These are phyloP conservation scores for Leistus spinibarbis DNA, from an alignment of 2,888 invertebrate species.

Conservation along the genomic window DNA sequence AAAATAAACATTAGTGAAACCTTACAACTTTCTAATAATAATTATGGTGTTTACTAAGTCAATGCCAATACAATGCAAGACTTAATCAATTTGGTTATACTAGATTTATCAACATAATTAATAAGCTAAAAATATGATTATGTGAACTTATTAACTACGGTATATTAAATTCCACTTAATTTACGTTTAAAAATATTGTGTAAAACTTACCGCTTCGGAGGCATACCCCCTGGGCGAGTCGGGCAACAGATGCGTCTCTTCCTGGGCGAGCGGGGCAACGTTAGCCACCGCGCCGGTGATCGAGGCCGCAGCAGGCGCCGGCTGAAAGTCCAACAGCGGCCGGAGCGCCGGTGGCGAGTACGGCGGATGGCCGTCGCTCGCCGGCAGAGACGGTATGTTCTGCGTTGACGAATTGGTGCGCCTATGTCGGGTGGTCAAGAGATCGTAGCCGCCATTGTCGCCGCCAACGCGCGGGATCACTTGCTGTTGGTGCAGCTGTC, in stretches of 20 bases:
- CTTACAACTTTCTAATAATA: too few relatives aligned
- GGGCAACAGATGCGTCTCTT: slow-evolving; percentile 55
- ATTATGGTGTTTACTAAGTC: too few relatives aligned
- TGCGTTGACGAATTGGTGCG: slow-evolving; percentile 62
- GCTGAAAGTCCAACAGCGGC: slow-evolving; percentile 48
- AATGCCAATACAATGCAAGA: too few relatives aligned
- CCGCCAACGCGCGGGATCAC: slow-evolving; percentile 71
- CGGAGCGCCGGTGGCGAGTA: slow-evolving; percentile 51
- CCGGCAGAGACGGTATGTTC: slow-evolving; percentile 58
- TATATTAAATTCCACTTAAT: too few relatives aligned
- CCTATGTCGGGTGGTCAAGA: slow-evolving; percentile 62
- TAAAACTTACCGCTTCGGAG: slow-evolving; percentile 55
- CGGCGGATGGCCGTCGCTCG: slow-evolving; percentile 50
- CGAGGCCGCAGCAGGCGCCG: slow-evolving; percentile 47
- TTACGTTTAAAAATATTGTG: neutral
- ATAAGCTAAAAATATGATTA: too few relatives aligned
- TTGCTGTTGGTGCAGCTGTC: slow-evolving; percentile 44
- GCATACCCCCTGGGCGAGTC: slow-evolving; percentile 54
- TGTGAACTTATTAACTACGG: too few relatives aligned
- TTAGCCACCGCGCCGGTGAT: slow-evolving; percentile 20
- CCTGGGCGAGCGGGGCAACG: slow-evolving; percentile 54
- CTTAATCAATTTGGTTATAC: too few relatives aligned
- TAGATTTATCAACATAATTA: too few relatives aligned
- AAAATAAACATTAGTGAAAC: too few relatives aligned
- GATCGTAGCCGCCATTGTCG: slow-evolving; percentile 67